Percentiles rank a stretch among this genome's conserved stretches.
Conservation (phyloP, 1,140 invertebrate species). For the Coenobita brevimanus region DNA sequence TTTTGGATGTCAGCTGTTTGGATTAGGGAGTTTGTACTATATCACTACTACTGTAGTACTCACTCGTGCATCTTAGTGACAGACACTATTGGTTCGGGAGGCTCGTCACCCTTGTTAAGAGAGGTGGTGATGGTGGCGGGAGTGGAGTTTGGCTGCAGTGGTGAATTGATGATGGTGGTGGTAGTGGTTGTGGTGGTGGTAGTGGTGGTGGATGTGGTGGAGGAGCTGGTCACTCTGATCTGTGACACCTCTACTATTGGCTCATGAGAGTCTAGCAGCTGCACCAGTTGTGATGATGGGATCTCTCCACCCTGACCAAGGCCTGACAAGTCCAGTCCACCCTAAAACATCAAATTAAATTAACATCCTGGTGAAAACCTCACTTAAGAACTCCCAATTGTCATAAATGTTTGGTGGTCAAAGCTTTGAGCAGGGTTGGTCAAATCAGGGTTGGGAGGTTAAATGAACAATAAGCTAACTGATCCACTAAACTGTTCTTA, state of each 20-base stretch:
- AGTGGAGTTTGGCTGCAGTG: background rate
- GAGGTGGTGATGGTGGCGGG: too few relatives aligned
- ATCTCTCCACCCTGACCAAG: conserved; percentile 49
- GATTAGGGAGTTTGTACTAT: too few relatives aligned
- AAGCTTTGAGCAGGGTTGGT: too few relatives aligned
- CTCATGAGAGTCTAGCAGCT: conserved; percentile 44
- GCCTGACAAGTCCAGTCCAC: conserved; percentile 37
- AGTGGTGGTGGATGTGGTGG: too few relatives aligned
- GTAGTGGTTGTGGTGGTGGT: too few relatives aligned
- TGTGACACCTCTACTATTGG: conserved; percentile 24
- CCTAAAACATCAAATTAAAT: conserved; percentile 11
- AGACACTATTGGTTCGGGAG: conserved; percentile 31
- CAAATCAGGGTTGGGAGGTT: too few relatives aligned
- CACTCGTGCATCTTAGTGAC: conserved; percentile 42
- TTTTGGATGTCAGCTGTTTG: too few relatives aligned
- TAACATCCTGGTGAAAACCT: background rate
- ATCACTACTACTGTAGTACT: conserved; percentile 2
- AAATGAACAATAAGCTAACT: too few relatives aligned
- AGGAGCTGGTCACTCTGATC: too few relatives aligned
- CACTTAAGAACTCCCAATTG: background rate
- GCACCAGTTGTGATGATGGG: conserved; percentile 47
- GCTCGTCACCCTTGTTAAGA: background rate
- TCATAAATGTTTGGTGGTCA: too few relatives aligned
- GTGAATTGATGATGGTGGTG: background rate
- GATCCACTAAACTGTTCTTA: too few relatives aligned